Evolutionary conservation across 2,888 invertebrate species (phyloP).

Genomic region (Loripinus fragilis): DNA sequence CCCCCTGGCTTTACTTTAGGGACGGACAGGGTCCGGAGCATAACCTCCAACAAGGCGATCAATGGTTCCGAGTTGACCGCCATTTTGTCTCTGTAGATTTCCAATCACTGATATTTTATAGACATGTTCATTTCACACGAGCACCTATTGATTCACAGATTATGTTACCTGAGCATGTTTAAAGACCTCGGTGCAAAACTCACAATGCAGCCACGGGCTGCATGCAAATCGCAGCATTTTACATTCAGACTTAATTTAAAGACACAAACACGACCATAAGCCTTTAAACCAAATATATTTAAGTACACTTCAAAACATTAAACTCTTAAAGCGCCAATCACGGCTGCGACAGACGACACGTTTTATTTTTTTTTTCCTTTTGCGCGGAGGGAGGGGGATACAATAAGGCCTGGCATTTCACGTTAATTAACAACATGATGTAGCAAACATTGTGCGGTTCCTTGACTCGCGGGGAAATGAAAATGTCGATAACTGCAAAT

Average conservation of each 20-base stretch:
- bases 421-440: too few relatives aligned
- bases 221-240: background rate
- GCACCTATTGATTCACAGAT: slow-evolving; percentile 12
- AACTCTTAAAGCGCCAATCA: too few relatives aligned
- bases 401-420: too few relatives aligned
- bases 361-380: too few relatives aligned
- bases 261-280: background rate
- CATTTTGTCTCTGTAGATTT: slow-evolving; percentile 38
- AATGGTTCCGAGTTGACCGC: slow-evolving; percentile 63
- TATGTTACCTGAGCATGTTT: background rate
- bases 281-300: background rate
- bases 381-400: too few relatives aligned
- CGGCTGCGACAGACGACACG: too few relatives aligned
- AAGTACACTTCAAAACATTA: background rate
- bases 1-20: slow-evolving; percentile 79
- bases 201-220: background rate
- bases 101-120: background rate
- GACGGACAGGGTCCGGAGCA: slow-evolving; percentile 66
- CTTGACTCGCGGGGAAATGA: too few relatives aligned
- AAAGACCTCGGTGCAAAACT: background rate
- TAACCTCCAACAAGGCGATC: slow-evolving; percentile 74
- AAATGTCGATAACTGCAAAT: too few relatives aligned
- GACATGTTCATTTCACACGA: background rate
- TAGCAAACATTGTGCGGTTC: too few relatives aligned
- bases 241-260: too few relatives aligned